Evolutionary conservation across 2,113 vertebrate genomes (phyloP).

Genomic region (Ailuropoda melanoleuca): DNA sequence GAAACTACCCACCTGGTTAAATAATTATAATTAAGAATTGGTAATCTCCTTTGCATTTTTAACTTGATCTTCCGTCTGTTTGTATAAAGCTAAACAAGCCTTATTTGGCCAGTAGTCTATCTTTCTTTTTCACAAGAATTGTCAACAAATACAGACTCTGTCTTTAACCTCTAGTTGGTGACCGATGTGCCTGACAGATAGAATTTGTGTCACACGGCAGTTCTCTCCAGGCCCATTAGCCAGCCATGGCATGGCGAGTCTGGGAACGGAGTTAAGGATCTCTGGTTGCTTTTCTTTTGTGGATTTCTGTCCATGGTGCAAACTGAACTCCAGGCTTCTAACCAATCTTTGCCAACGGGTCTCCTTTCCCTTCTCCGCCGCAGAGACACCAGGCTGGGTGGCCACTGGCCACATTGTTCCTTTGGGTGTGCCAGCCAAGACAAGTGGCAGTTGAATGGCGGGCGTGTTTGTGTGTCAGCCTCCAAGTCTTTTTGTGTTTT

Average conservation of each 20-base stretch:
- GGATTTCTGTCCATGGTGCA: neutral
- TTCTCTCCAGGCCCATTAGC: constrained; percentile 79
- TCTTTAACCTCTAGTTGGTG: constrained; percentile 76
- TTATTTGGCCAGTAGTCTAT: constrained; percentile 77
- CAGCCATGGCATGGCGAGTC: constrained; percentile 59
- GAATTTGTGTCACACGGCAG: constrained; percentile 60
- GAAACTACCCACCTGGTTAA: constrained; percentile 92
- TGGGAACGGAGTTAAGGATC: constrained; percentile 42
- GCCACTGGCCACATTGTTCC: neutral
- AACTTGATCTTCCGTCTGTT: constrained; percentile 79
- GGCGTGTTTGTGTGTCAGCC: neutral
- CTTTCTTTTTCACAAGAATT: constrained; percentile 76
- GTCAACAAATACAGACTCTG: constrained; percentile 76
- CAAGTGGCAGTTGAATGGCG: neutral
- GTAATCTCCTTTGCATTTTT: constrained; percentile 89
- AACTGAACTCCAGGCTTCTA: neutral
- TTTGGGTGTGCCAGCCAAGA: neutral
- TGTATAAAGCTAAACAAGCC: constrained; percentile 74
- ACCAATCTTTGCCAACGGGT: neutral
- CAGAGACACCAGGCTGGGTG: constrained; percentile 15
- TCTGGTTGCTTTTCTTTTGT: constrained; percentile 58
- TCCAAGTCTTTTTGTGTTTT: neutral
- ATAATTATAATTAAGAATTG: constrained; percentile 90
- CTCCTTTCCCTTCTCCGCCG: neutral
- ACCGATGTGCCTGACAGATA: constrained; percentile 73